phyloP scores from a whole-genome alignment of 2,888 invertebrate genomes.

The Keiferia lycopersicella region DNA sequence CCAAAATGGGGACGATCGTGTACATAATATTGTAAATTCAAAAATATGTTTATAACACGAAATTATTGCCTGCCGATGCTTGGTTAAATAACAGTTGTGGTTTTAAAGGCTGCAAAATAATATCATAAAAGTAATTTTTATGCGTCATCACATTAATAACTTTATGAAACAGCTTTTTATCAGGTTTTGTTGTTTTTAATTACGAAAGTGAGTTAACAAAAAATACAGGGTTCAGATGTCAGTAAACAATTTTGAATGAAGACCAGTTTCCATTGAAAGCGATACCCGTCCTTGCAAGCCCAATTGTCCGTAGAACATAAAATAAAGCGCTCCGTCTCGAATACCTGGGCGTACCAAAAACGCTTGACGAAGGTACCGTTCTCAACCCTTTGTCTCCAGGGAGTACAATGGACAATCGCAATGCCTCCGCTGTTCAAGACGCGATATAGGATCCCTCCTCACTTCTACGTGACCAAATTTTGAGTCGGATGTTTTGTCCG shows the following conservation, averaged over 20 bases:
- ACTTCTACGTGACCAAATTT: conserved; percentile 77
- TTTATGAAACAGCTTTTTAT: no score
- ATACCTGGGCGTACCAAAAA: conserved; percentile 70
- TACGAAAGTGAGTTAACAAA: no score
- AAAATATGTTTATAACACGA: conserved; percentile 37
- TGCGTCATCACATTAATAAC: no score
- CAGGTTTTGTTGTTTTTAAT: no score
- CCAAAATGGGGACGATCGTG: conserved; percentile 49
- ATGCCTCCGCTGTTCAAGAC: conserved; percentile 62
- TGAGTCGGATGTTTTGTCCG: conserved; percentile 71
- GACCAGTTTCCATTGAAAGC: conserved; percentile 32
- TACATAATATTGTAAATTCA: conserved; percentile 49
- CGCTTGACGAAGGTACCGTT: conserved; percentile 74
- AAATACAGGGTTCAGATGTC: neutral
- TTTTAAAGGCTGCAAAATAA: neutral
- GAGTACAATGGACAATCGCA: conserved; percentile 78
- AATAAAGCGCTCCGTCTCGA: conserved; percentile 56
- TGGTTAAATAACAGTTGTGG: neutral
- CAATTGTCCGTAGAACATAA: conserved; percentile 33
- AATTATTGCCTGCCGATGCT: conserved; percentile 23
- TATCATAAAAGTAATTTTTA: neutral
- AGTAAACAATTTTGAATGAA: conserved; percentile 1
- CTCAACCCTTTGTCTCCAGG: conserved; percentile 78
- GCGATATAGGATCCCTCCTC: conserved; percentile 68
- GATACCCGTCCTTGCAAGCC: conserved; percentile 30